Base-by-base conservation (phyloP, 2,113 vertebrate species). In the Cynocephalus volans region DNA sequence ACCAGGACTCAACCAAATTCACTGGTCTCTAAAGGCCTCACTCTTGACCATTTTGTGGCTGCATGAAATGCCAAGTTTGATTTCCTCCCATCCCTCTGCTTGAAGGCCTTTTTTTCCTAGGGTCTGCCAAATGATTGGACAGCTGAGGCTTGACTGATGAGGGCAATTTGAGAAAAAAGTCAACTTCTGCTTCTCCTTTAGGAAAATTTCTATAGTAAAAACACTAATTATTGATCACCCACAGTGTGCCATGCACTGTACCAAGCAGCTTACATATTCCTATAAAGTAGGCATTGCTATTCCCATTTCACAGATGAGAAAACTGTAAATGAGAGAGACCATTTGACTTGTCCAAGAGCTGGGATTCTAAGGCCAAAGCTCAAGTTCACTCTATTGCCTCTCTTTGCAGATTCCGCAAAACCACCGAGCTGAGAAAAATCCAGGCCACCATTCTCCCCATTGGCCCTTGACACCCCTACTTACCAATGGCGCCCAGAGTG, bases 401-500 rank as follows among this genome's bases (percentile, higher is more conserved):
- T 80, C 58, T 65, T 84, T 28, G 67, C 14, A 33, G 50, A n/a
- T 14, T 52, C 84, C 31, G 21, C 5, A 82, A 83, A 87, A 45
- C 31, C 28, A 26, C 0, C 0, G 2, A 64, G 60, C 21, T 24
- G 81, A 9, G 23, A 52, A 76, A 76, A 69, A 31, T 31, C 28
- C 8, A 5, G 81, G 77, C n/a, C 65, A 8, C 45, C 93, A 89
- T 97, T 88, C 96, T 96, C 95, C 98, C 98, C 97, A 0, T 96
- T 92, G 83, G 98, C 97, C 97, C 98, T 98, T 88, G 98, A 60
- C 0, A 11, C 64, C 3, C 58, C 54, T 67, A 97, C 98, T 98
- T 95, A 99, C 99, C 99, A 0, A 99, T 98, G 90, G 99, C 98
- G 41, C 99, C 99, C 95, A 99, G 87, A 2, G 98, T 96, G 77